Evolutionary conservation across 2,888 invertebrate species (phyloP), one percentile per base, ranked within the genome.

Genomic region (Caradrina kadenii): DNA sequence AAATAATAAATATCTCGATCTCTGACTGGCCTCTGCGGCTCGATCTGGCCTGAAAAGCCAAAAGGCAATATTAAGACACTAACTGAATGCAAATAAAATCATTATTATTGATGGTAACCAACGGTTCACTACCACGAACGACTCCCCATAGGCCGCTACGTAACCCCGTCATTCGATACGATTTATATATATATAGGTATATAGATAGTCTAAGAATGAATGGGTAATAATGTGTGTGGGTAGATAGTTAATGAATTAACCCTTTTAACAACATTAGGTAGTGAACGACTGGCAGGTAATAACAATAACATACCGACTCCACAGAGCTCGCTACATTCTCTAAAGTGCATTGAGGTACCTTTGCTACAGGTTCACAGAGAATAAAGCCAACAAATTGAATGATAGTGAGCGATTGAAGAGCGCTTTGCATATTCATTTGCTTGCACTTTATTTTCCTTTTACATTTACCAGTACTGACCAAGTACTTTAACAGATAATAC

Each of bases 371-470:
- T 72, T 70, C 71, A 60, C 79, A 21, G 50, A 35, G 49, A 64
- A 64, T 53, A 64, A 79, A 73, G 60, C 42, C 22, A 74, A 67
- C 61, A 74, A 74, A 79, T 74, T 60, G 55, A 73, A 63, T 68
- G 49, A 59, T 60, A 74, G 42, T 61, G 52, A 78, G 21, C 60
- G 55, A 78, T 63, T 63, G 63, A 56, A 78, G 60, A 56, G 60
- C 52, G 52, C n/a, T 56, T 71, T 73, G 60, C 50, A 75, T 72
- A 61, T 75, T 64, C 64, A 75, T 64, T 75, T 78, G 52, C 42
- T 53, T 73, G 60, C 48, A 60, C 19, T 64, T 74, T 63, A 61
- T 72, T 63, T 78, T 72, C 55, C 42, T 64, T 75, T 75, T 72
- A 72, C 42, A 56, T 72, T 63, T 75, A 45, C 59, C 35, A 5